Conservation (phyloP, 2,113 vertebrate species). For the Anseranas semipalmata region DNA sequence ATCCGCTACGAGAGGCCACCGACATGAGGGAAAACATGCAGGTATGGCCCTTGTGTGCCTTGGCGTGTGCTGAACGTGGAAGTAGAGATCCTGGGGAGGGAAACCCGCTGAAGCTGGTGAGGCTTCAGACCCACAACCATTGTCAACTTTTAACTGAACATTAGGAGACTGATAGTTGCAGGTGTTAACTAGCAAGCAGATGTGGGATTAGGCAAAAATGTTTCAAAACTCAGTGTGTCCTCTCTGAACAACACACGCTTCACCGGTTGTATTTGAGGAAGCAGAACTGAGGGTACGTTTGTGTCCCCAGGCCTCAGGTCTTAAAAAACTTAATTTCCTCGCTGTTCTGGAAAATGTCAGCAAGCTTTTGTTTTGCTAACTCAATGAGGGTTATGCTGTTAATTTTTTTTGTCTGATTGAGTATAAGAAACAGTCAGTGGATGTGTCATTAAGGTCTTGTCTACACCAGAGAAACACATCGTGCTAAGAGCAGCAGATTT, state of each 20-base stretch:
- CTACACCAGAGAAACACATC: background rate
- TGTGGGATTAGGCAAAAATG: background rate
- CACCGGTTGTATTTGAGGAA: background rate
- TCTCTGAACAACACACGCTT: background rate
- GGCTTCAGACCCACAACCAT: background rate
- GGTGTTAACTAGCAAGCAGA: background rate
- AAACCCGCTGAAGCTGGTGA: background rate
- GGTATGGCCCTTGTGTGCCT: slow-evolving; percentile 68
- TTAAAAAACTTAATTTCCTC: background rate
- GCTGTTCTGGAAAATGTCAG: background rate
- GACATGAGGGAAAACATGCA: slow-evolving; percentile 94
- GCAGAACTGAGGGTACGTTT: background rate
- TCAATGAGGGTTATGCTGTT: background rate
- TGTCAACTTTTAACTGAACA: background rate
- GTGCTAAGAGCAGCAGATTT: background rate
- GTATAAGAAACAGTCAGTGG: background rate
- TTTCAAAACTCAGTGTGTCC: background rate
- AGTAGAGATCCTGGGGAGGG: background rate
- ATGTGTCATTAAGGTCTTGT: background rate
- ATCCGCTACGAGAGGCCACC: slow-evolving; percentile 88
- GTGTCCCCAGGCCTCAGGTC: background rate
- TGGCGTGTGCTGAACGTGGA: background rate
- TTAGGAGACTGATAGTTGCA: background rate
- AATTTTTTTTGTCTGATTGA: background rate
- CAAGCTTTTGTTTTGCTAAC: background rate